Percentiles rank a stretch among this genome's conserved stretches.
phyloP scores from a whole-genome alignment of 1,140 invertebrate species.

The Lepidurus packardi region DNA sequence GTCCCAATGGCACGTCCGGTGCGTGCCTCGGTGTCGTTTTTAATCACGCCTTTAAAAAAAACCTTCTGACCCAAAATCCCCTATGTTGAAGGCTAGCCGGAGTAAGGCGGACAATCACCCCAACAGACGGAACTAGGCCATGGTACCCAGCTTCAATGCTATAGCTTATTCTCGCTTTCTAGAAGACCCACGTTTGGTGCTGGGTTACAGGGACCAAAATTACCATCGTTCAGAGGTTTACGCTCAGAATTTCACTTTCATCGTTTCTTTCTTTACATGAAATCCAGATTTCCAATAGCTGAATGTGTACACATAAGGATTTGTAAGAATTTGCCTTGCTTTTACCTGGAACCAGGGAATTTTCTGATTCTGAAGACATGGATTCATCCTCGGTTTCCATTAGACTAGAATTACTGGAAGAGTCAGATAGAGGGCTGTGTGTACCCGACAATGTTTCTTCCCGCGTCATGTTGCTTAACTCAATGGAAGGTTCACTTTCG shows the following conservation, averaged over 20 bases:
- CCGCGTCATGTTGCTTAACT: not conserved
- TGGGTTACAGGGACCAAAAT: not conserved
- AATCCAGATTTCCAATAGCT: too few relatives aligned
- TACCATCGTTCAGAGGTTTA: not conserved
- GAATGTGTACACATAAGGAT: too few relatives aligned
- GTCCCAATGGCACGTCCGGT: not conserved
- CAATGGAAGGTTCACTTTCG: not conserved
- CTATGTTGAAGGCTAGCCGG: constrained; percentile 4
- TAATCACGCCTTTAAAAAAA: not conserved
- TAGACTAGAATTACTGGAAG: not conserved
- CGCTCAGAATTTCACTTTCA: not conserved
- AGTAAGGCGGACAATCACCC: not conserved
- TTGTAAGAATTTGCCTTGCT: not conserved
- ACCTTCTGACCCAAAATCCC: not conserved
- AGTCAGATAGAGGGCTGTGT: not conserved
- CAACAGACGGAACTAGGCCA: not conserved
- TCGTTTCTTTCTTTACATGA: too few relatives aligned
- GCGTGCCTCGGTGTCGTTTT: constrained; percentile 12
- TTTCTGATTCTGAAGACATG: not conserved
- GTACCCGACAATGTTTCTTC: not conserved
- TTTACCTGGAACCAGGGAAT: constrained; percentile 10
- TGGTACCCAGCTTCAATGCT: constrained; percentile 10
- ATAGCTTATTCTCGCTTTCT: not conserved
- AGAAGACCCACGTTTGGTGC: not conserved
- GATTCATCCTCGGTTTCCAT: not conserved